These are phyloP conservation scores for Apostichopus japonicus DNA, from an alignment of 35 echinoderm and acorn worm species.

Conservation along the genomic window DNA sequence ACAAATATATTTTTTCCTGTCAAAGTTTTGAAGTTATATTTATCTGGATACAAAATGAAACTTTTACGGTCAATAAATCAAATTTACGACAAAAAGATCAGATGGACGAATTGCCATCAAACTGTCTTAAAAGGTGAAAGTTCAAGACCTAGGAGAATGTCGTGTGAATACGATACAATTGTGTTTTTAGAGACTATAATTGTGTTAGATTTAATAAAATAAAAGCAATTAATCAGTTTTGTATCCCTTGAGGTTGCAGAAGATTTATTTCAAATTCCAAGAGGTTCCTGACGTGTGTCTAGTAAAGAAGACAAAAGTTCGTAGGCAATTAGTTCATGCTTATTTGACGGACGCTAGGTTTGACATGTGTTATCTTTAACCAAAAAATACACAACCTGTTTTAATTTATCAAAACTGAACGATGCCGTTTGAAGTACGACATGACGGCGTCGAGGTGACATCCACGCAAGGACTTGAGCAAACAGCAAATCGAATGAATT, in stretches of 20 bases:
- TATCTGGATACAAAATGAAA: not conserved
- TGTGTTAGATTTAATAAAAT: not conserved
- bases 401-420: not conserved
- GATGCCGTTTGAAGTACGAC: not conserved
- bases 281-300: not conserved
- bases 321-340: not conserved
- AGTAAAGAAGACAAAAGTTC: not conserved
- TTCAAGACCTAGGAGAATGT: not conserved
- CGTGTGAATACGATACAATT: not conserved
- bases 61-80: not conserved
- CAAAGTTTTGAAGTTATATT: not conserved
- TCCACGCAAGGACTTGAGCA: not conserved
- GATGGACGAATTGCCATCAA: not conserved
- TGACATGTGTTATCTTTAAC: not conserved
- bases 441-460: not conserved
- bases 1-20: not conserved
- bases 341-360: not conserved
- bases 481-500: not conserved
- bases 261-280: not conserved
- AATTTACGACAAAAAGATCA: not conserved
- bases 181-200: not conserved
- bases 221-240: not conserved
- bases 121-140: not conserved
- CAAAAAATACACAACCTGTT: not conserved
- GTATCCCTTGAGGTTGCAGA: not conserved